These are phyloP conservation scores for Dryobates pubescens DNA, from an alignment of 2,797 vertebrate genomes.

Conservation along the genomic window DNA sequence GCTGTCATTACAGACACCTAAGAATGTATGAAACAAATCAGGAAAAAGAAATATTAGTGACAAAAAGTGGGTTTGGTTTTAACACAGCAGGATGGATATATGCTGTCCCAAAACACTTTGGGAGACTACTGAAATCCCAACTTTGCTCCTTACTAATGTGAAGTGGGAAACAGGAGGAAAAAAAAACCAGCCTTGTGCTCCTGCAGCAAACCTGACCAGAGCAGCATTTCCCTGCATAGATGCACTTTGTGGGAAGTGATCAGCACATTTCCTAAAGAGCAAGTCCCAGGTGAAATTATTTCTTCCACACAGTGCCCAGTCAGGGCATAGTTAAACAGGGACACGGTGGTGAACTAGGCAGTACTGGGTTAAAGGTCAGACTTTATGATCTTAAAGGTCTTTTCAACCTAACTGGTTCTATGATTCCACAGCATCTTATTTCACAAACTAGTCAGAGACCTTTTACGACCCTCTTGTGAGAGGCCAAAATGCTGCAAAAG, in stretches of 20 bases:
- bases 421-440: background rate
- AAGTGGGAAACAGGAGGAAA: background rate
- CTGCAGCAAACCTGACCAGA: background rate
- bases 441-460: background rate
- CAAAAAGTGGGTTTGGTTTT: background rate
- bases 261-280: background rate
- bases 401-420: background rate
- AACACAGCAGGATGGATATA: background rate
- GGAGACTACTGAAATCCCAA: background rate
- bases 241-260: background rate
- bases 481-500: background rate
- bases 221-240: background rate
- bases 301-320: background rate
- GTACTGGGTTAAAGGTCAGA: background rate
- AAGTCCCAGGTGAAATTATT: background rate
- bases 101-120: background rate
- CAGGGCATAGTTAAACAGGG: background rate
- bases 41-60: background rate
- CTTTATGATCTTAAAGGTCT: background rate
- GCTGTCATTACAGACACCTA: background rate
- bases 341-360: background rate
- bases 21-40: background rate
- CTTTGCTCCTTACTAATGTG: background rate
- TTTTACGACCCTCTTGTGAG: fast-evolving
- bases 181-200: background rate